Base-by-base conservation (phyloP, 1,140 invertebrate genomes). In the Calephelis nemesis region DNA sequence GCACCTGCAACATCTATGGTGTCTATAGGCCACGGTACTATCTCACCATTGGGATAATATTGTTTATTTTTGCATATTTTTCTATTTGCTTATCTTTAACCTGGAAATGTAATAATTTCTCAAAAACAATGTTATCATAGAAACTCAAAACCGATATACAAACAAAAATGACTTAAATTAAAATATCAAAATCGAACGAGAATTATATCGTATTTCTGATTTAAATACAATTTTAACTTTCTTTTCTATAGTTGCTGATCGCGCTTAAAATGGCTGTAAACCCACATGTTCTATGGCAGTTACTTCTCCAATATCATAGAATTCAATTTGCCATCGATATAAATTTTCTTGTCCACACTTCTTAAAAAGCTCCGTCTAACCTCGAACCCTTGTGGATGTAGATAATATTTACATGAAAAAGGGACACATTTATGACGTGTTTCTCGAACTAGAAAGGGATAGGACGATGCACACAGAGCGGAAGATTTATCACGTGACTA, bases 401-500 rank as follows among this genome's bases (percentile, higher is more conserved):
- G 80, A 86, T 84, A 79, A 87, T 83, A 81, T 81, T 81, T 80
- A 79, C 76, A 77, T 68, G 70, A 74, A 82, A 90, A 76, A 87
- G 78, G 78, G 84, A 87, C 71, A 71, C 73, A 68, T 62, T 78
- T 82, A 88, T 78, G 74, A 78, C 71, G 69, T 76, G 67, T 65
- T 67, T 67, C 71, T 63, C 77, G 76, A 76, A 78, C 78, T 79
- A 72, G 81, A 88, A 79, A 74, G 77, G 84, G 86, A 87, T 77
- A 81, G 81, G 70, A 70, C 70, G 72, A 83, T 54, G 63, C 73
- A 81, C 72, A 86, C 75, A 77, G 66, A 79, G 68, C 72, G 68
- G 72, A 84, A 89, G 85, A 91, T 91, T 91, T 90, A 90, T 90
- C 85, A 91, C 82, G 87, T 90, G 87, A 90, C 85, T 88, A 91